Evolutionary conservation across 2,888 invertebrate genomes (phyloP).

Genomic region (Lamellibrachia satsuma): DNA sequence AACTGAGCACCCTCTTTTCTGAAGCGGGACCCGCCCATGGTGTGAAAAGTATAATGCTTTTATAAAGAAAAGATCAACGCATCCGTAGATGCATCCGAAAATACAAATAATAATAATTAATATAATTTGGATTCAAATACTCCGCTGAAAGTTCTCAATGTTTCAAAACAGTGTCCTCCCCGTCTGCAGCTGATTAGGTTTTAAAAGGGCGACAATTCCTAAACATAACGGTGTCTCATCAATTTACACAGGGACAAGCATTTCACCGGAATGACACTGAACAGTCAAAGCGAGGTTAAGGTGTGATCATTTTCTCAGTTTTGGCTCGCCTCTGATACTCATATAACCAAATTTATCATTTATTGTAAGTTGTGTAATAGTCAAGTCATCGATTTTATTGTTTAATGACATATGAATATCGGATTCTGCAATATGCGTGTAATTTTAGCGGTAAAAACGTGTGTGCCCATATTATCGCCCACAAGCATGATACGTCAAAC

Average conservation of each 20-base stretch:
- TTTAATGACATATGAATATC: neutral
- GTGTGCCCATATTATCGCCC: neutral
- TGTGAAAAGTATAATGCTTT: too few relatives aligned
- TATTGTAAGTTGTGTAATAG: neutral
- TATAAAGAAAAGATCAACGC: too few relatives aligned
- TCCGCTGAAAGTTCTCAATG: too few relatives aligned
- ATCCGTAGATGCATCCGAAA: too few relatives aligned
- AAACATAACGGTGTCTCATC: neutral
- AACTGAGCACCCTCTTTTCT: too few relatives aligned
- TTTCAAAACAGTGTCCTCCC: too few relatives aligned
- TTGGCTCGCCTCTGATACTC: neutral
- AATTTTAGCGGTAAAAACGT: neutral
- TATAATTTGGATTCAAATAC: too few relatives aligned
- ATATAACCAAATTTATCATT: neutral
- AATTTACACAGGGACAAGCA: neutral
- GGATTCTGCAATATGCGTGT: neutral
- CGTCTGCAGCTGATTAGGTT: too few relatives aligned
- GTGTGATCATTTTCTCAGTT: neutral
- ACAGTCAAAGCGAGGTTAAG: neutral
- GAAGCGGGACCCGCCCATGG: too few relatives aligned
- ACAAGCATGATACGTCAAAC: neutral
- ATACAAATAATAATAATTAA: too few relatives aligned
- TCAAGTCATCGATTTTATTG: neutral
- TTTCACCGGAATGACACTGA: slow-evolving; percentile 10
- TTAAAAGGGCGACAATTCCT: too few relatives aligned